Base-by-base conservation (phyloP, 1,140 invertebrate species). In the Aphidius gifuensis region DNA sequence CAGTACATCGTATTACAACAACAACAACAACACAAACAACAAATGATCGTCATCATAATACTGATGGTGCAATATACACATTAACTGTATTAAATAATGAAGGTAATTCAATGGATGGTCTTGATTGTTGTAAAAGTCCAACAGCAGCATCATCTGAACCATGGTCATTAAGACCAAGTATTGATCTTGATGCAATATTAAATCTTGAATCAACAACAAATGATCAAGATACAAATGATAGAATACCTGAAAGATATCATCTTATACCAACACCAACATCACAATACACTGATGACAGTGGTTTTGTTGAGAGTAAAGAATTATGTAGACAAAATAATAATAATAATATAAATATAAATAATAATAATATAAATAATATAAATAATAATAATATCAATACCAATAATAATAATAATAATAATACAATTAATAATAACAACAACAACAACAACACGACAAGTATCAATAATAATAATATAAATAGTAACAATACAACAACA, bases 401-500 rank as follows among this genome's bases (percentile, higher is more conserved):
- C 23, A 32, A 32, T 32, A 32, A 32, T 32, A 32, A 32, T 32
- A 23, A 23, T 23, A 32, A 32, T 4, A 32, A 32, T 4, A 32
- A 32, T 32, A 32, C 23, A 2, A 32, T 3, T 32, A 32, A 32
- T 32, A 32, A 32, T 32, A 32, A 32, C 4, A 32, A 32, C 4
- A 23, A 23, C 3, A 23, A 23, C 3, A 32, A 32, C 4, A 32
- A 32, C 4, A 32, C 16, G 16, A 16, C 23, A 32, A 32, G 1
- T 32, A 32, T 1, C 23, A 32, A 32, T 32, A 32, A 32, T 32
- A 32, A 32, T 32, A 68, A 68, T 84, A 68, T 77, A 85, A 61
- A 86, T 64, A 80, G 79, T 48, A 90, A 90, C 68, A 90, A 89
- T 66, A 91, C 71, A 90, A 91, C 77, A 88, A 90, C 69, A 16